phyloP scores from a whole-genome alignment of 2,888 invertebrate genomes.

The Pachliopta kotzebuea region DNA sequence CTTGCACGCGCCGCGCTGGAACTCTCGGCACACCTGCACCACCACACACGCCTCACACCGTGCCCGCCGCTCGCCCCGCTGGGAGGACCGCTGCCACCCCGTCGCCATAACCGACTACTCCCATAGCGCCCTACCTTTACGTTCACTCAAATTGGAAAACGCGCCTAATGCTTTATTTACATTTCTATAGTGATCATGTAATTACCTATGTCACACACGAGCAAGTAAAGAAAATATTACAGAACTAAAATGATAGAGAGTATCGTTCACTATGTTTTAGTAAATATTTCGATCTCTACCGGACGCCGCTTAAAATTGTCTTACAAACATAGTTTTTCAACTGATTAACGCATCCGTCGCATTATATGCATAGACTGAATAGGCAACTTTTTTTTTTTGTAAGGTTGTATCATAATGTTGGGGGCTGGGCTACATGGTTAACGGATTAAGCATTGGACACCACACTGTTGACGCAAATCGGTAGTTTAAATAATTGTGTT shows the following conservation, averaged over 20 bases:
- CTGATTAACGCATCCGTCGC: slow-evolving; percentile 74
- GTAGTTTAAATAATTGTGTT: slow-evolving; percentile 17
- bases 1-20: slow-evolving; percentile 99
- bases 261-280: neutral
- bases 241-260: neutral
- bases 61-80: slow-evolving; percentile 41
- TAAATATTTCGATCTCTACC: slow-evolving; percentile 47
- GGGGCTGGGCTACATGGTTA: slow-evolving; percentile 35
- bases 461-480: slow-evolving; percentile 56
- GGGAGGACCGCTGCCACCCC: slow-evolving; percentile 34
- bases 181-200: neutral
- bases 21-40: slow-evolving; percentile 98
- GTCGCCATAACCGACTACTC: slow-evolving; percentile 35
- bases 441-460: slow-evolving; percentile 53
- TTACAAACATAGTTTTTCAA: slow-evolving; percentile 30
- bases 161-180: slow-evolving; percentile 31
- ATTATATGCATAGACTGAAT: slow-evolving; percentile 39
- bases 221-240: neutral
- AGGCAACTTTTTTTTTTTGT: slow-evolving; percentile 36
- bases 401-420: slow-evolving; percentile 12
- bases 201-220: neutral
- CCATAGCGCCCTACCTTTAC: slow-evolving; percentile 35
- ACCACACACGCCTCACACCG: slow-evolving; percentile 72
- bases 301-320: slow-evolving; percentile 64
- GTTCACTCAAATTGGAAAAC: slow-evolving; percentile 19